phyloP scores from a whole-genome alignment of 2,113 vertebrate genomes.

The Dipodomys spectabilis region DNA sequence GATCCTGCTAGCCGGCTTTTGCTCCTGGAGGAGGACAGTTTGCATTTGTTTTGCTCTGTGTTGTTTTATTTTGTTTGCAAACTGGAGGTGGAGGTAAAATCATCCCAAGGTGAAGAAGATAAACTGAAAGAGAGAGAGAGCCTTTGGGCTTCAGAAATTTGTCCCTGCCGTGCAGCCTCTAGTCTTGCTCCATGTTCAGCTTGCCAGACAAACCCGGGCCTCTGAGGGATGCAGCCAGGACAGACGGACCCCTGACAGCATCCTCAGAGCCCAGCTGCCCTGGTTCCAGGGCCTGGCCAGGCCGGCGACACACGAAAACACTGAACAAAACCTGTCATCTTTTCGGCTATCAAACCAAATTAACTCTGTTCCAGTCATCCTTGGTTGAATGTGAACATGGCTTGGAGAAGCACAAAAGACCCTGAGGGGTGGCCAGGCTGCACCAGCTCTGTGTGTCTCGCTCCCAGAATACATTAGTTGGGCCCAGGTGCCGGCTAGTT shows the following conservation, averaged over 20 bases:
- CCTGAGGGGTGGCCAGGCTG: background rate
- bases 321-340: constrained; percentile 76
- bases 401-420: background rate
- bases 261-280: constrained; percentile 45
- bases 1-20: background rate
- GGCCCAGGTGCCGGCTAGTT: background rate
- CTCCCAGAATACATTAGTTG: constrained; percentile 72
- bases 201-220: no score
- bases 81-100: background rate
- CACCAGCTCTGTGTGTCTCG: constrained; percentile 63
- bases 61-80: background rate
- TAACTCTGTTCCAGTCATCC: constrained; percentile 73
- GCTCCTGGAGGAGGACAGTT: background rate
- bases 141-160: background rate
- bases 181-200: no score
- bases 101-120: background rate
- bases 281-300: constrained; percentile 57
- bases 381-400: constrained; percentile 68
- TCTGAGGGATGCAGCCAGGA: background rate
- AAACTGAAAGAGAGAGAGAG: background rate
- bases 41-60: background rate
- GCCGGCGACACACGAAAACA: constrained; percentile 37
- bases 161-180: background rate
- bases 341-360: constrained; percentile 82
- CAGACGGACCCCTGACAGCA: background rate